Evolutionary conservation across 2,797 vertebrate genomes (phyloP), one percentile per base, ranked within the genome.

Genomic region (Mormyrops attenuatus): DNA sequence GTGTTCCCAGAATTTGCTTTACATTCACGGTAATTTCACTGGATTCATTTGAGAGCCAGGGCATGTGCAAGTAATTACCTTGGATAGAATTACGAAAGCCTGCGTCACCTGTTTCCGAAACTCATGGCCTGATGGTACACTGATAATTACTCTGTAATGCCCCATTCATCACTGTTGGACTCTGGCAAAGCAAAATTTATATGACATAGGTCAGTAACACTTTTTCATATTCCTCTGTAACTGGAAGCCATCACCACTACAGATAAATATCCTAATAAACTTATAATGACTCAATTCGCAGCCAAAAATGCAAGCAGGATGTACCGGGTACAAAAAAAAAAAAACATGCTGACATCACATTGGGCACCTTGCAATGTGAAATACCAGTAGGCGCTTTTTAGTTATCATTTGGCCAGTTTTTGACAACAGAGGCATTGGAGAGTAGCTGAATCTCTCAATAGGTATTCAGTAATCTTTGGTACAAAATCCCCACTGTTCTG

Each of bases 21-120:
- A 26, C 44, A 34, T 34, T 34, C 44, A 20, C 17, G 55, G 34
- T n/a, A 84, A 47, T 82, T 82, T n/a, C 7, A 9, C 3, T 41
- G 26, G 20, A 38, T 17, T 63, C 9, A 92, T 66, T 90, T 87
- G 20, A 22, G 89, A 38, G 26, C 22, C 6, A n/a, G 4, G 53
- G 57, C 90, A 93, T 91, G 30, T 91, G 90, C 91, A 89, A 91
- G 90, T 77, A 60, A 92, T 93, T 93, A 92, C 15, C 49, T 52
- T 3, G 44, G 9, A 5, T 52, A 41, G 38, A 89, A 5, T 89
- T 34, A 38, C 6, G 1, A 44, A 34, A 60, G 47, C 26, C 52
- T 30, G 57, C 55, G 69, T 11, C 90, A 92, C 91, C 91, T 94
- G 92, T 91, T 92, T 90, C 90, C 91, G 89, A 93, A 94, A 93